A percentile compares a stretch with the other conserved stretches of the same genome.
Evolutionary conservation across 1,140 invertebrate genomes (phyloP).

Genomic region (Lutraria rhynchaena): DNA sequence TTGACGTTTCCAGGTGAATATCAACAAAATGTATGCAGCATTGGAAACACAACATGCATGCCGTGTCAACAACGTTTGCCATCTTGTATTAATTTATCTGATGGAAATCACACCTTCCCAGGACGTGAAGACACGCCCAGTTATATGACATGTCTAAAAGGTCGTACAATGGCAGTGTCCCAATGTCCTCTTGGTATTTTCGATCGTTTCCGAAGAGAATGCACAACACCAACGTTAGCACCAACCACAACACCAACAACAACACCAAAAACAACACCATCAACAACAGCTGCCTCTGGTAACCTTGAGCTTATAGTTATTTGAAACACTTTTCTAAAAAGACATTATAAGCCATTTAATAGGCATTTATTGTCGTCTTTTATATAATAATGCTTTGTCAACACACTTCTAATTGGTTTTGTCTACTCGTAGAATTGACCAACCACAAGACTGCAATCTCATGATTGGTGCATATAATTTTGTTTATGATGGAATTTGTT

Average conservation of each 20-base stretch:
- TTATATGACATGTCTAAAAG: constrained; percentile 37
- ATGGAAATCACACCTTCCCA: constrained; percentile 48
- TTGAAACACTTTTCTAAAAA: too few species aligned
- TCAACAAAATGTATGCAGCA: constrained; percentile 31
- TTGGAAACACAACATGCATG: constrained; percentile 1
- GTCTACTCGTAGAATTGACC: too few species aligned
- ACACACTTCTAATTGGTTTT: too few species aligned
- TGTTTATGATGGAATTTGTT: too few species aligned
- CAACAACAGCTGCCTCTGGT: too few species aligned
- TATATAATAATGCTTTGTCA: too few species aligned
- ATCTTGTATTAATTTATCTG: constrained; percentile 19
- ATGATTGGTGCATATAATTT: too few species aligned
- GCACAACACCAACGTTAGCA: not conserved
- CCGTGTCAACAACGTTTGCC: constrained; percentile 45
- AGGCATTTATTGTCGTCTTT: too few species aligned
- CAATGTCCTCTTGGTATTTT: constrained; percentile 31
- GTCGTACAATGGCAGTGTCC: constrained; percentile 28
- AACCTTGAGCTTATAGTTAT: too few species aligned
- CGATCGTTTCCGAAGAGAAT: constrained; percentile 12
- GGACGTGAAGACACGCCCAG: constrained; percentile 4
- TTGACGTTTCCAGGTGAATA: constrained; percentile 58
- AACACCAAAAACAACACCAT: too few species aligned
- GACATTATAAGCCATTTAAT: too few species aligned
- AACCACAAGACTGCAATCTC: too few species aligned
- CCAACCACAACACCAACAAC: not conserved